These are phyloP conservation scores for Drosophila eugracilis DNA, from an alignment of 1,140 invertebrate species.

Conservation along the genomic window DNA sequence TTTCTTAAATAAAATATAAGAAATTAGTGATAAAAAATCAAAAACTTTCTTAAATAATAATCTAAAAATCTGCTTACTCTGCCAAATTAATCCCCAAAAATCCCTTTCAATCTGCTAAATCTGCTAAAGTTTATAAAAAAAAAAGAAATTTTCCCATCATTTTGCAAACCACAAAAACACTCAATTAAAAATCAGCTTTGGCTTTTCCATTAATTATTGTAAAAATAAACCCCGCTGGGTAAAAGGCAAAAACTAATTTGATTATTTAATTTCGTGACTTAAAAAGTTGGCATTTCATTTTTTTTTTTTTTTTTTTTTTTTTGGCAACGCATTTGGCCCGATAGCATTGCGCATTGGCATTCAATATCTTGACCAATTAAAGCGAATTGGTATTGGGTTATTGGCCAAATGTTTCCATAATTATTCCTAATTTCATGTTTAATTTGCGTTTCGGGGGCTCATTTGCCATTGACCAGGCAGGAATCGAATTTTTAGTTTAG, in stretches of 20 bases:
- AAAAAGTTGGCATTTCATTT: background rate
- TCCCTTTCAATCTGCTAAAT: too few relatives aligned
- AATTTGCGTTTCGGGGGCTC: constrained; percentile 10
- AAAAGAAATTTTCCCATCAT: too few relatives aligned
- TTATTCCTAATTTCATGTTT: constrained; percentile 22
- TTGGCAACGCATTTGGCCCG: background rate
- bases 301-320: too few relatives aligned
- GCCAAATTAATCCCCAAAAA: too few relatives aligned
- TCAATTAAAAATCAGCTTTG: background rate
- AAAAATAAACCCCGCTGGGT: background rate
- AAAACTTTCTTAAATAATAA: too few relatives aligned
- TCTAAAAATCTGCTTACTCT: too few relatives aligned
- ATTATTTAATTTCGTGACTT: background rate
- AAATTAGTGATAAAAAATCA: too few relatives aligned
- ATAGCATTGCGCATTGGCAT: background rate
- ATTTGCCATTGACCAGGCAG: background rate
- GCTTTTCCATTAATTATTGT: background rate
- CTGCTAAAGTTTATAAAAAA: too few relatives aligned
- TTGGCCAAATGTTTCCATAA: constrained; percentile 20
- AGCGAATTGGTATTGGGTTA: constrained; percentile 10
- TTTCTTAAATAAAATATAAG: too few relatives aligned
- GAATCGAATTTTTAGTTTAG: constrained; percentile 17
- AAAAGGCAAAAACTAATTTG: background rate
- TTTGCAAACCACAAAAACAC: background rate
- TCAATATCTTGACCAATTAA: constrained; percentile 9